Evolutionary conservation across 2,113 vertebrate species (phyloP).

Genomic region (Pseudopipra pipra): DNA sequence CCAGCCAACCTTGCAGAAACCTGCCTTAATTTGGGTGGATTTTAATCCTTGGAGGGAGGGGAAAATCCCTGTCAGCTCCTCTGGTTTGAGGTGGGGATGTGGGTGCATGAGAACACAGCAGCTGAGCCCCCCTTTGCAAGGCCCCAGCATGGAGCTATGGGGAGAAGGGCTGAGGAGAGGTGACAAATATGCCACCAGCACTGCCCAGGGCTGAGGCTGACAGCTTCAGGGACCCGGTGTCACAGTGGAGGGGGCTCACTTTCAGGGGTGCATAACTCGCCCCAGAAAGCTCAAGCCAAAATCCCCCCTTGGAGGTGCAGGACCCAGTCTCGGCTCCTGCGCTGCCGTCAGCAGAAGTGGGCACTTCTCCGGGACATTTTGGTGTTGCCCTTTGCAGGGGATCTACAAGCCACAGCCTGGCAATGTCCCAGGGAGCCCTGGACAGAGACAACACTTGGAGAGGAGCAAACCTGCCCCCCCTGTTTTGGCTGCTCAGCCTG

Average conservation of each 20-base stretch:
- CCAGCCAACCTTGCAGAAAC: rapidly evolving
- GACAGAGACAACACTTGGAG: neutral
- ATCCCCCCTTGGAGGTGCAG: rapidly evolving
- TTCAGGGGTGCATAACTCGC: neutral
- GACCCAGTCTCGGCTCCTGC: neutral
- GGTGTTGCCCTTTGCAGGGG: rapidly evolving
- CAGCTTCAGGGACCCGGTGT: neutral
- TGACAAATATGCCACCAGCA: neutral
- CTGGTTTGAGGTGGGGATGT: neutral
- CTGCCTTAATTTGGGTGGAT: neutral
- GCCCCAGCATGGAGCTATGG: rapidly evolving
- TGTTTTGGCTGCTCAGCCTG: neutral
- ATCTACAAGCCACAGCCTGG: neutral
- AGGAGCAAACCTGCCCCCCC: neutral
- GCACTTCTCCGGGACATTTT: neutral
- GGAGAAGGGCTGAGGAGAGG: neutral
- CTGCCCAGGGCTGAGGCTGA: neutral
- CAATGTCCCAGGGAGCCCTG: rapidly evolving
- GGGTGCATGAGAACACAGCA: neutral
- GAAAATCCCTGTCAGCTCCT: neutral
- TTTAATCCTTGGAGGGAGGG: neutral
- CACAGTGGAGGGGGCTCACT: rapidly evolving
- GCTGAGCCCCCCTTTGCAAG: neutral
- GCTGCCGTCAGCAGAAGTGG: neutral
- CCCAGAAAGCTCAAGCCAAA: neutral